These are phyloP conservation scores for Trypoxylon attenuatum DNA, from an alignment of 2,888 invertebrate genomes.

Conservation along the genomic window DNA sequence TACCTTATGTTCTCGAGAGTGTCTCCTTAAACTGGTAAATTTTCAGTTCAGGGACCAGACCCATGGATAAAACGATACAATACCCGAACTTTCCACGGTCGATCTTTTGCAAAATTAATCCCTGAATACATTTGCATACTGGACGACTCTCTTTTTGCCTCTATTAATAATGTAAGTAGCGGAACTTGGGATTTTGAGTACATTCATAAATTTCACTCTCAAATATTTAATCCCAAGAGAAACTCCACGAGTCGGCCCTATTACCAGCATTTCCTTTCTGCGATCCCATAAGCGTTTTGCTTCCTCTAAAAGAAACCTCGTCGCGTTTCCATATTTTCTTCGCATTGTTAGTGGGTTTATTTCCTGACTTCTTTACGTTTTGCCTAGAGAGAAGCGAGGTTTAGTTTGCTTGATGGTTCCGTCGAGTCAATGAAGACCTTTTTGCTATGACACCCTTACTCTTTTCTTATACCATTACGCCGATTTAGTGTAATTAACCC, in stretches of 20 bases:
- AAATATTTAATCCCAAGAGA: neutral
- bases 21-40: constrained; percentile 34
- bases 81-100: no score
- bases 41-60: no score
- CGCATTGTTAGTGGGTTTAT: no score
- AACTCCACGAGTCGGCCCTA: neutral
- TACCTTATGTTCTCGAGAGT: constrained; percentile 36
- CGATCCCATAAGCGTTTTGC: no score
- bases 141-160: neutral
- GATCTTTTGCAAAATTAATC: constrained; percentile 9
- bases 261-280: no score
- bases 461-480: neutral
- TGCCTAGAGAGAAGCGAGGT: no score
- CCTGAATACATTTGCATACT: neutral
- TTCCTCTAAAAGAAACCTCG: no score
- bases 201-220: neutral
- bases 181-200: neutral
- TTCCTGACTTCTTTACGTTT: no score
- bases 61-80: no score
- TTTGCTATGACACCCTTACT: neutral
- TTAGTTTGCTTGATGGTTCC: neutral
- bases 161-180: neutral
- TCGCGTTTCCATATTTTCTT: no score
- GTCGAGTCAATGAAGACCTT: neutral
- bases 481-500: constrained; percentile 23